Conservation (phyloP, 2,113 vertebrate genomes). For the Peucedramus taeniatus region DNA sequence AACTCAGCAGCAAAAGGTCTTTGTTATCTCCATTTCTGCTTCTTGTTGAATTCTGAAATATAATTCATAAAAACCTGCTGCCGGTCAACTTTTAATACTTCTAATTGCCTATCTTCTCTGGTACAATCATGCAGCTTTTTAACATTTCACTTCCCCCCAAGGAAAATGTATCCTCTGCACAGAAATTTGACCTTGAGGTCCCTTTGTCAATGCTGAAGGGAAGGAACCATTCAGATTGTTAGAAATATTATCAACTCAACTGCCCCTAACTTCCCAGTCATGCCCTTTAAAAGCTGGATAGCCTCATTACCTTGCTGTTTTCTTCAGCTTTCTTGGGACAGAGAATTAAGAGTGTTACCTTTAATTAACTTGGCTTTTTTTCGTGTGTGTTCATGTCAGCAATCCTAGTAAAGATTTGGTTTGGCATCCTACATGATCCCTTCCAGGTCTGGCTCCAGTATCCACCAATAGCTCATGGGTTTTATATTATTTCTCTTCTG, state of each 20-base stretch:
- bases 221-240: slow-evolving; percentile 36
- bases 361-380: not conserved
- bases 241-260: not conserved
- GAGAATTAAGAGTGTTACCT: not conserved
- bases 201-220: slow-evolving; percentile 23
- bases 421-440: not conserved
- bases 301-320: not conserved
- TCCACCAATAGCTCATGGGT: not conserved
- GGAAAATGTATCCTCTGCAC: slow-evolving; percentile 12
- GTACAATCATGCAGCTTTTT: slow-evolving; percentile 40
- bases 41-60: not conserved
- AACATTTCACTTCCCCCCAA: slow-evolving; percentile 13
- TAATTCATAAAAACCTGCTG: slow-evolving; percentile 1
- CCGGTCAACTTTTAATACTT: slow-evolving; percentile 22
- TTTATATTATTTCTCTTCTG: not conserved
- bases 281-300: not conserved
- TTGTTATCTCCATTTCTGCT: not conserved
- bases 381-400: not conserved
- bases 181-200: slow-evolving; percentile 50
- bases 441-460: not conserved
- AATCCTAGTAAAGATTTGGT: not conserved
- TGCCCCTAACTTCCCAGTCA: not conserved
- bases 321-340: not conserved
- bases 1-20: not conserved
- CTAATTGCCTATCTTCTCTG: slow-evolving; percentile 31